phyloP scores from a whole-genome alignment of 2,888 invertebrate species.

The Mythimna vitellina region DNA sequence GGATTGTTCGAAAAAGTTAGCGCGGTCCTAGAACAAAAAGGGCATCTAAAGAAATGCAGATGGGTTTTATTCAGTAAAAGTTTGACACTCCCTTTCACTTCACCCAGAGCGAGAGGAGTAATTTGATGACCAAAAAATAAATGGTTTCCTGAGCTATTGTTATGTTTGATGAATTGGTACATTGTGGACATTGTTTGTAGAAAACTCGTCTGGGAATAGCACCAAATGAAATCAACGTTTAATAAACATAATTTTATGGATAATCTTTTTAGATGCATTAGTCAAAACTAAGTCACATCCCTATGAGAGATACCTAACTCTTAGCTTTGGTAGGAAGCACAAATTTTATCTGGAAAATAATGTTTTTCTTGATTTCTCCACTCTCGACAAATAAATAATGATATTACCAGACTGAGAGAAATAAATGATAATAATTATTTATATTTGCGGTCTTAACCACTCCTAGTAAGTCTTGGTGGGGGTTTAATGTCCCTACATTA shows the following conservation, averaged over 20 bases:
- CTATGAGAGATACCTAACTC: neutral
- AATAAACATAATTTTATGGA: neutral
- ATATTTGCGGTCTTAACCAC: conserved; percentile 27
- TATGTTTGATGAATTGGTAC: neutral
- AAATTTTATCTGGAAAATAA: neutral
- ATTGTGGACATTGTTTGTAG: neutral
- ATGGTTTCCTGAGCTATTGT: too few relatives aligned
- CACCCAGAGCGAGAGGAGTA: too few relatives aligned
- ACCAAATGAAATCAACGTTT: neutral
- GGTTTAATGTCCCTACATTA: conserved; percentile 50
- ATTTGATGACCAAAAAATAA: too few relatives aligned
- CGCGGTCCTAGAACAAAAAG: too few relatives aligned
- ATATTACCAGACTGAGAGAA: neutral
- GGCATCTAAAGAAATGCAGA: too few relatives aligned
- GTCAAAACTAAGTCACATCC: neutral
- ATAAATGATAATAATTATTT: conserved; percentile 34
- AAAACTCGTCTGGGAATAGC: too few relatives aligned
- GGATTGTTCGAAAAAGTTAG: too few relatives aligned
- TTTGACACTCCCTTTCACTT: too few relatives aligned
- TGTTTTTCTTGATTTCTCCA: neutral
- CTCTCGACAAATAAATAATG: conserved; percentile 9
- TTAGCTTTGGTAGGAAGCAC: neutral
- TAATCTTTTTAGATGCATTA: neutral
- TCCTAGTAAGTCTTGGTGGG: conserved; percentile 22
- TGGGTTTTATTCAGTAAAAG: too few relatives aligned